Conservation (phyloP, 2,113 vertebrate species). For the Hippocampus comes region DNA sequence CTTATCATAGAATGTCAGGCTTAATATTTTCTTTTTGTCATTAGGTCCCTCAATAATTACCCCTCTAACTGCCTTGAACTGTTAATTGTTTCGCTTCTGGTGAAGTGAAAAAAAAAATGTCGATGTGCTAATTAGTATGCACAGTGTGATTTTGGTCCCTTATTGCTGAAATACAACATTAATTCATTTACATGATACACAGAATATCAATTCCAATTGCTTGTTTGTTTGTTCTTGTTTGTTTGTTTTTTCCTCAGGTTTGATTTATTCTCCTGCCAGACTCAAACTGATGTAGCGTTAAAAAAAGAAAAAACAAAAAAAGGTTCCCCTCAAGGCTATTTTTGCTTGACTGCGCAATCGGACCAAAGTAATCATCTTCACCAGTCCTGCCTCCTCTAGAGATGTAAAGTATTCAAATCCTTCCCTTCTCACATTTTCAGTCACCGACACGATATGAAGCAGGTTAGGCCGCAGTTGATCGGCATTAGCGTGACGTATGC, state of each 20-base stretch:
- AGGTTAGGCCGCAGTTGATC: no score
- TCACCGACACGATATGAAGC: neutral
- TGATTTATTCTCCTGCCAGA: constrained; percentile 11
- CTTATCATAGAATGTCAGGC: constrained; percentile 11
- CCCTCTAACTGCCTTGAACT: neutral
- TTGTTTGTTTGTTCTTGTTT: neutral
- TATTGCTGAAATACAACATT: neutral
- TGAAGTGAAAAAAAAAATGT: constrained; percentile 12
- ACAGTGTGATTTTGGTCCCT: constrained; percentile 2
- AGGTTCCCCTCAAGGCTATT: neutral
- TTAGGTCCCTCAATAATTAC: constrained; percentile 20
- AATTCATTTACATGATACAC: neutral
- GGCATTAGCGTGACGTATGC: no score
- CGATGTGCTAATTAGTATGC: neutral
- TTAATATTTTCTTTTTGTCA: constrained; percentile 8
- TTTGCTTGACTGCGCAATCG: neutral
- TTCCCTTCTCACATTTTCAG: neutral
- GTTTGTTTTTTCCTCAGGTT: neutral
- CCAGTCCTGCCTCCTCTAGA: neutral
- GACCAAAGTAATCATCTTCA: neutral
- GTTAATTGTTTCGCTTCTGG: constrained; percentile 21
- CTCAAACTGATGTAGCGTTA: neutral
- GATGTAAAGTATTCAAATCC: neutral
- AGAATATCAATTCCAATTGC: neutral
- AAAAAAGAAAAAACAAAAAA: neutral